These are phyloP conservation scores for Alouatta palliata DNA, from an alignment of 2,113 vertebrate genomes.

Conservation along the genomic window DNA sequence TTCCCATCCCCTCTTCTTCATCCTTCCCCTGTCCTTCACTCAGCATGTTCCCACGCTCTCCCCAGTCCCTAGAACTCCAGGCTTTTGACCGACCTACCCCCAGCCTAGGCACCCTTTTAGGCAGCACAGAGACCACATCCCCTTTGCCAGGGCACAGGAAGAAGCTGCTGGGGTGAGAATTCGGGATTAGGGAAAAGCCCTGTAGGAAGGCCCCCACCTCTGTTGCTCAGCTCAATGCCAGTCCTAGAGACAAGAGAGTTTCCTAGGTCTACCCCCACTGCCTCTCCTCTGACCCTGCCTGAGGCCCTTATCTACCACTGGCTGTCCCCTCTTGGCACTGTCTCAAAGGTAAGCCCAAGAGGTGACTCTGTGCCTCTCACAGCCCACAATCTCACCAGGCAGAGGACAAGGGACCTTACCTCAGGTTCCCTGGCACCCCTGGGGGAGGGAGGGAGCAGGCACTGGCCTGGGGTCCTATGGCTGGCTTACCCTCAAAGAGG, in stretches of 20 bases:
- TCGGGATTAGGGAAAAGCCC: background rate
- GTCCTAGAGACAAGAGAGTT: background rate
- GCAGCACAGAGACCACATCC: background rate
- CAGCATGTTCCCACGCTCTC: background rate
- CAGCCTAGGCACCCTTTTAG: background rate
- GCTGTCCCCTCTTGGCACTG: background rate
- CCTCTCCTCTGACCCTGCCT: background rate
- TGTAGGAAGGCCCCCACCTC: background rate
- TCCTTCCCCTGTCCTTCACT: background rate
- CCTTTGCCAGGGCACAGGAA: background rate
- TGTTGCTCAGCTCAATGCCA: background rate
- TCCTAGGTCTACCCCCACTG: background rate
- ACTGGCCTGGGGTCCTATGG: constrained; percentile 81
- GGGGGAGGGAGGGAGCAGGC: constrained; percentile 77
- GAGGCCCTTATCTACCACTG: background rate
- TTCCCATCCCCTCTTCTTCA: background rate
- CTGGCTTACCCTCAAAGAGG: constrained; percentile 53
- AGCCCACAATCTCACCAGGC: background rate
- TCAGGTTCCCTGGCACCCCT: constrained; percentile 72
- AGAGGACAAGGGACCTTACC: constrained; percentile 73
- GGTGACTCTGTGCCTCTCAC: background rate
- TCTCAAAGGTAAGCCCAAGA: background rate
- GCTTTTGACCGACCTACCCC: background rate
- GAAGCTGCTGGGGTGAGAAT: background rate
- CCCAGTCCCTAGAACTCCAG: background rate